Conservation (phyloP, 2,113 vertebrate genomes). For the Halcyon senegalensis region DNA sequence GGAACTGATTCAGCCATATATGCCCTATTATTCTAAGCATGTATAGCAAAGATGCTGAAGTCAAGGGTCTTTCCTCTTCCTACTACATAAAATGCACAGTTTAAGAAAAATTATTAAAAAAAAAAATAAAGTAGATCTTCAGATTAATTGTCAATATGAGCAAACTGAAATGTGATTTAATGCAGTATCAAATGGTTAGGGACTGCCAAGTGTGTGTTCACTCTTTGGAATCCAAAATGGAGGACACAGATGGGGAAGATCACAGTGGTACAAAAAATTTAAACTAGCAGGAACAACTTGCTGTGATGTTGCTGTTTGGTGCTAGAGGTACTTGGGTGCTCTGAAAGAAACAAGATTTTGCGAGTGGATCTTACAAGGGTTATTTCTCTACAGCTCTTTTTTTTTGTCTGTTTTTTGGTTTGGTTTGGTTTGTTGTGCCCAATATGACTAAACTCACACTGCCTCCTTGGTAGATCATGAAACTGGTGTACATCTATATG, state of each 20-base stretch:
- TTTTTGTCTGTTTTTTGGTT: neutral
- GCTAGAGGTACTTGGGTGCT: neutral
- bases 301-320: neutral
- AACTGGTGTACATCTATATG: neutral
- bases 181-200: neutral
- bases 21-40: neutral
- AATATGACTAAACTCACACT: neutral
- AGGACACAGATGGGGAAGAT: neutral
- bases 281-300: neutral
- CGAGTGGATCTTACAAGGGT: neutral
- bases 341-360: neutral
- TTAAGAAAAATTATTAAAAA: neutral
- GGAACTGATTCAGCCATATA: neutral
- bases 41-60: neutral
- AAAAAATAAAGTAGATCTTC: neutral
- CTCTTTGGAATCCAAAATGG: neutral
- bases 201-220: neutral
- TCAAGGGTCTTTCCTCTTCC: neutral
- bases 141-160: neutral
- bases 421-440: neutral
- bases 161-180: neutral
- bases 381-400: neutral
- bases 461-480: neutral
- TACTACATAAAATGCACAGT: neutral
- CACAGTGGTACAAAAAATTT: neutral